phyloP scores from a whole-genome alignment of 35 echinoderm and acorn worm genomes.

The Ophioderma brevispina region DNA sequence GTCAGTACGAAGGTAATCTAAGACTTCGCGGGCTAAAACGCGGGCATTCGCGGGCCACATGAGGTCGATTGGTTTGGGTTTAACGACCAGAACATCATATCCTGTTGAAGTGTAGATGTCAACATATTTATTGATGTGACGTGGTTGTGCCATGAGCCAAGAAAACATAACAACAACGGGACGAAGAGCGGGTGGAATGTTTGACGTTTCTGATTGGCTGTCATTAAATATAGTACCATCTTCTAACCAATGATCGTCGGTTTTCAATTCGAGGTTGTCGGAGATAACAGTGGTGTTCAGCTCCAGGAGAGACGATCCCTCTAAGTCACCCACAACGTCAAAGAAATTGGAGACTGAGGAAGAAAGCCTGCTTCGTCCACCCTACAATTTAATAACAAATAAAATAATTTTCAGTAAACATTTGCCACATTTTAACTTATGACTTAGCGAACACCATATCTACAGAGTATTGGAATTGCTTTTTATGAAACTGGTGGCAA shows the following conservation, averaged over 20 bases:
- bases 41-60: slow-evolving; percentile 51
- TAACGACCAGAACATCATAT: slow-evolving; percentile 51
- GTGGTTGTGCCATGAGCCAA: slow-evolving; percentile 42
- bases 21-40: slow-evolving; percentile 33
- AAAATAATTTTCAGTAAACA: not conserved
- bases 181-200: not conserved
- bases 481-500: no score
- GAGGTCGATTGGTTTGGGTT: slow-evolving; percentile 41
- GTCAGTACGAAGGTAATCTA: slow-evolving; percentile 40
- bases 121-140: slow-evolving; percentile 59
- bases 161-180: slow-evolving; percentile 49
- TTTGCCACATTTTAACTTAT: no score
- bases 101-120: slow-evolving; percentile 47
- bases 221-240: slow-evolving; percentile 46
- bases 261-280: slow-evolving; percentile 50
- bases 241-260: slow-evolving; percentile 35
- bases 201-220: slow-evolving; percentile 7
- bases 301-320: slow-evolving; percentile 29
- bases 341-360: slow-evolving; percentile 47
- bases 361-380: slow-evolving; percentile 10
- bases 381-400: not conserved
- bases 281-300: slow-evolving; percentile 55
- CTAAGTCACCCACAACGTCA: slow-evolving; percentile 49
- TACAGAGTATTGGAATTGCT: no score
- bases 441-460: no score